Base-by-base conservation (phyloP, 2,888 invertebrate species). In the Metallyticus violacea region DNA sequence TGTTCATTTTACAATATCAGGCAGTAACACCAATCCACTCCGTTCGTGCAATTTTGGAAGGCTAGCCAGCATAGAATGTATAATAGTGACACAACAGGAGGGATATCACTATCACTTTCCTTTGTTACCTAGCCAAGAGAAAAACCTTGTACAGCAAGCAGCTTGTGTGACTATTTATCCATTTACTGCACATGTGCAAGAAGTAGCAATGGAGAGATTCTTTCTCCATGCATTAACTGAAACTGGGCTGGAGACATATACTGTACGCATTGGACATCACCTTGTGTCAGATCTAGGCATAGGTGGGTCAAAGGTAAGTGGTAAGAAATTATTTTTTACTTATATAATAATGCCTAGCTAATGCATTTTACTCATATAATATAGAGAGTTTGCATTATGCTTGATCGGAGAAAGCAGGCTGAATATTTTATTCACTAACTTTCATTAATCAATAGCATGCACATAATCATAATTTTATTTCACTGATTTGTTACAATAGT, bases 241-340 rank as follows among this genome's bases (percentile, higher is more conserved):
- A 88, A 95, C 95, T 86, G 96, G 96, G 0, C 92, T 97, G 79
- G 96, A 97, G 91, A 95, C 96, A 0, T 97, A 96, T 90, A 96
- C 96, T 0, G 92, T 94, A 27, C 92, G 95, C 81, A 93, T 95
- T 85, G 94, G 95, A 0, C 94, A 95, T 89, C 93, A 94, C 88
- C 90, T 95, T 1, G 93, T 94, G 85, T 92, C 93, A 88, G 92
- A 91, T 79, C 90, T 92, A 1, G 92, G 40, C 15, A 62, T 62
- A 62, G 40, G 40, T 62, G 40, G 40, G 22, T 9, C 40, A 62
- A 6, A 6, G 40, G 40, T 62, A 62, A 62, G 40, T 62, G 22
- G 15, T 40, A 4, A 29, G 6, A 29, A n/a, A n/a, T n/a, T n/a
- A n/a, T n/a, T n/a, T n/a, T n/a, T n/a, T n/a, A n/a, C n/a, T n/a